A percentile compares a stretch with the other conserved stretches of the same genome.
These are phyloP conservation scores for Globia sparganii DNA, from an alignment of 2,888 invertebrate species.

Conservation along the genomic window DNA sequence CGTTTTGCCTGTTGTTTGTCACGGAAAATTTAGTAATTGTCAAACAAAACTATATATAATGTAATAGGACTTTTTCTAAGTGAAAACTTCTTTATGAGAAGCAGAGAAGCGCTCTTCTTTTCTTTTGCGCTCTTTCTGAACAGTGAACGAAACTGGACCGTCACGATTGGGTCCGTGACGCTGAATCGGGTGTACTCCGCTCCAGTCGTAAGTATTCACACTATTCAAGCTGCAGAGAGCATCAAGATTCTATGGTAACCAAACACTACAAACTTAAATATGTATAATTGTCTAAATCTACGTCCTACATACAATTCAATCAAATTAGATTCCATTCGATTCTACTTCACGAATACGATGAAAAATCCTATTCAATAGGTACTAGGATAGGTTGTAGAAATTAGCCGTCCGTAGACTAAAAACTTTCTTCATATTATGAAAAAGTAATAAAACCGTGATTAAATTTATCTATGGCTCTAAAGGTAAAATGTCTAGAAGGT, in stretches of 20 bases:
- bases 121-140: neutral
- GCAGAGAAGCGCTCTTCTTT: neutral
- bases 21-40: neutral
- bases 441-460: slow-evolving; percentile 8
- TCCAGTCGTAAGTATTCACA: neutral
- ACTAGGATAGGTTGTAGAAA: slow-evolving; percentile 23
- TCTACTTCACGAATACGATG: neutral
- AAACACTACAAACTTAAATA: neutral
- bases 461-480: slow-evolving; percentile 11
- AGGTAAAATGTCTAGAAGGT: neutral
- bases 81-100: neutral
- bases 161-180: neutral
- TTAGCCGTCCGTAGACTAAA: neutral
- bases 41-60: neutral
- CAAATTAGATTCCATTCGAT: slow-evolving; percentile 8
- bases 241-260: neutral
- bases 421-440: neutral
- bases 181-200: neutral
- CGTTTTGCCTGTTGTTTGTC: neutral
- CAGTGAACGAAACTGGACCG: neutral
- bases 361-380: slow-evolving; percentile 18
- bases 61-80: neutral
- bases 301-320: slow-evolving; percentile 8
- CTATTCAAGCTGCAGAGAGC: neutral
- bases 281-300: slow-evolving; percentile 8